Conservation (phyloP, 2,113 vertebrate species). For the Plotosus lineatus region DNA sequence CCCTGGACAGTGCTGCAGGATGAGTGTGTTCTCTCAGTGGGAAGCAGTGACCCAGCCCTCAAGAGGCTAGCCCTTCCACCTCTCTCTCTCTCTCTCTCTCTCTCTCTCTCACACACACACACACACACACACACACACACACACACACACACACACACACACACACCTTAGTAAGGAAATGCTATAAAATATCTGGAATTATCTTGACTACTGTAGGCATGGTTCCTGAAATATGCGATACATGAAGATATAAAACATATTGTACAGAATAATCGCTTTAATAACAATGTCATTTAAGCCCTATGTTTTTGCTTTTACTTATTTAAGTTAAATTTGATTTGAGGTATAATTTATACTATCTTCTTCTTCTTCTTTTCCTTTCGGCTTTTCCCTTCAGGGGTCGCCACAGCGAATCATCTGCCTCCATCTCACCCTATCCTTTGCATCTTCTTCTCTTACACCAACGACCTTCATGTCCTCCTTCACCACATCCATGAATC, state of each 20-base stretch:
- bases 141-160: constrained; percentile 17
- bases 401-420: too few relatives aligned
- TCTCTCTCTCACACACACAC: constrained; percentile 16
- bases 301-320: neutral
- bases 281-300: neutral
- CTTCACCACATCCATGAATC: too few relatives aligned
- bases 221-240: neutral
- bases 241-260: neutral
- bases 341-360: too few relatives aligned
- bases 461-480: too few relatives aligned
- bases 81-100: constrained; percentile 7
- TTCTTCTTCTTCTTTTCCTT: too few relatives aligned
- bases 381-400: too few relatives aligned
- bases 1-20: constrained; percentile 59
- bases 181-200: neutral
- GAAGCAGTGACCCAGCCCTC: constrained; percentile 57
- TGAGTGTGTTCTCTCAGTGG: constrained; percentile 54
- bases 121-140: constrained; percentile 6
- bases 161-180: neutral
- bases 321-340: too few relatives aligned
- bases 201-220: neutral
- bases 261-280: neutral
- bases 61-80: constrained; percentile 38
- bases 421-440: too few relatives aligned
- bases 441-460: too few relatives aligned